Base-by-base conservation (phyloP, 2,888 invertebrate species). In the Yponomeuta evonymella region DNA sequence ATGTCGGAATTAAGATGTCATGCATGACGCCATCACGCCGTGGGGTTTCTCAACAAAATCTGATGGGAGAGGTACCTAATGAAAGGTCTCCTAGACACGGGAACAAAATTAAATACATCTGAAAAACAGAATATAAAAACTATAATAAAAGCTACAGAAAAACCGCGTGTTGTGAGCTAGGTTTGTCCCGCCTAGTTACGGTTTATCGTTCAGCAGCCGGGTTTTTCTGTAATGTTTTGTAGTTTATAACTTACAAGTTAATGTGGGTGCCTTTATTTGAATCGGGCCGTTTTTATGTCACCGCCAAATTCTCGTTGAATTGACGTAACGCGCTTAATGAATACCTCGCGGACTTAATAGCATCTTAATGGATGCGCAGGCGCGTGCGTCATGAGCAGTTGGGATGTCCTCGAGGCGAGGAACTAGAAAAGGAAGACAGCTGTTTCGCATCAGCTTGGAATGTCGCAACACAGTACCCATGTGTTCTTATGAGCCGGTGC, bases 221-320 rank as follows among this genome's bases (percentile, higher is more conserved):
- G 6, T 1, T 43, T 43, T 43, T 43, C 43, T 6, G 36, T 36
- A 36, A 8, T 43, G 3, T 43, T 43, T 43, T 33, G 33, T 33
- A 33, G 33, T 33, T 33, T 33, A 5, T 43, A 8, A 43, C 76
- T 74, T 79, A 75, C 79, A 77, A 74, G 75, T 77, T 74, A 79
- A 76, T 79, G 77, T 78, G 78, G 78, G 76, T 75, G 79, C 75
- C 74, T 78, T 79, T 78, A 77, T 72, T 72, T 74, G 72, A 72
- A 72, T 72, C 71, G 70, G 71, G 48, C 48, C 71, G 70, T 67
- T 48, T 71, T 72, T 72, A 70, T 70, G 62, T 48, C 68, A 29
- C 67, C 69, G 67, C 72, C 68, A 70, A 75, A 75, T 74, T 75
- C 73, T 69, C 71, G 69, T 74, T 43, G 33, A 58, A 64, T 67